Conservation (phyloP, 2,113 vertebrate species). For the Tupaia chinensis region DNA sequence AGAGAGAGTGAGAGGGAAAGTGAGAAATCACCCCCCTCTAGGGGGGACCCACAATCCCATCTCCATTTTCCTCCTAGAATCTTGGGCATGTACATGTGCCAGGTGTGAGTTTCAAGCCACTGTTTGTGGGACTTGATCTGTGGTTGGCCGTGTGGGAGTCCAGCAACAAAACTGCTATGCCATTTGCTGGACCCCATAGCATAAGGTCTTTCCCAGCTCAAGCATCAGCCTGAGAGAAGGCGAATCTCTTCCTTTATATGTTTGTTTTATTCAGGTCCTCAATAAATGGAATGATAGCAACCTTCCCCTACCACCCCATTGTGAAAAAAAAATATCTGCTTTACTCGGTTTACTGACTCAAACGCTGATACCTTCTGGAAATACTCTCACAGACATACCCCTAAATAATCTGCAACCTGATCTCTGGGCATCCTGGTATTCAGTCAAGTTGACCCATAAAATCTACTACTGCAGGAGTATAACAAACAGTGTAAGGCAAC, state of each 20-base stretch:
- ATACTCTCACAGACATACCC: neutral
- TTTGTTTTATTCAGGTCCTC: neutral
- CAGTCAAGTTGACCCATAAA: neutral
- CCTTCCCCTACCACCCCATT: no score
- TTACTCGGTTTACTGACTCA: neutral
- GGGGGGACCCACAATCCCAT: no score
- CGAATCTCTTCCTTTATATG: accelerated
- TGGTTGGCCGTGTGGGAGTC: no score
- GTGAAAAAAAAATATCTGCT: neutral
- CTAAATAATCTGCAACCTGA: neutral
- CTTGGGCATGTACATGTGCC: no score
- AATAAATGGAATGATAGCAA: neutral
- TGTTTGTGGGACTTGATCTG: no score
- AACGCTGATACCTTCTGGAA: neutral
- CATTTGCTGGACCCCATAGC: neutral
- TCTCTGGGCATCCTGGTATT: neutral
- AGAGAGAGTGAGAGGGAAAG: no score
- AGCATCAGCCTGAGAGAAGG: neutral
- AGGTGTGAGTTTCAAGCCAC: no score
- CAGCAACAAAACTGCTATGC: no score
- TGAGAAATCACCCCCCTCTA: no score
- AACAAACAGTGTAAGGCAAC: neutral
- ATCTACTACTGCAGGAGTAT: neutral
- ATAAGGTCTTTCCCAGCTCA: neutral
- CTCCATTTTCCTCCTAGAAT: no score